Base-by-base conservation (phyloP, 2,113 vertebrate genomes). In the Takifugu bimaculatus region DNA sequence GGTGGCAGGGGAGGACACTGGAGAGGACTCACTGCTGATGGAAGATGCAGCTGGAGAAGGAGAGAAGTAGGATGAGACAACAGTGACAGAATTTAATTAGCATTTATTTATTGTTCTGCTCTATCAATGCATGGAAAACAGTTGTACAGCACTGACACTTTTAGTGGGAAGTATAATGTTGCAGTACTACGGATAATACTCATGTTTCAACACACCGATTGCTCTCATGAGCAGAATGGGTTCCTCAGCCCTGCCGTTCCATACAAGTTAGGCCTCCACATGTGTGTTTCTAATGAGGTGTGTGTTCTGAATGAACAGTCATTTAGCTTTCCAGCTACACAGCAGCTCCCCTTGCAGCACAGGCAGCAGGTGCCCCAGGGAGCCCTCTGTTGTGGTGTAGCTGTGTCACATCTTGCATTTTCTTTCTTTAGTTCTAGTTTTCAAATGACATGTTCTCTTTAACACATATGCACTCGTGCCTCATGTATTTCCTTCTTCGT, bases 11-110 rank as follows among this genome's bases (percentile, higher is more conserved):
- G 97, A 98, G 26, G 97, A 98, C 77, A 98, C 96, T 0, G 95
- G 97, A 42, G 96, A 98, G 0, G 97, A 98, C 81, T 99, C 97
- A 10, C 93, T 98, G 92, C 96, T 99, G 90, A 99, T 96, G 9
- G 97, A 99, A 47, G 97, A 99, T 3, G 94, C 96, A 93, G 89
- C 57, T 75, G 81, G 55, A 70, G 9, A 12, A 58, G 57, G 61
- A 80, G 32, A 70, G 43, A 74, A 20, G 61, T 20, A 11, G 39
- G 2, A 4, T 13, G 11, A 51, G 6, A 0, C 2, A 26, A 42
- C n/a, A 52, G 56, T 29, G 45, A 35, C 7, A 47, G 25, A 52
- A 59, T 9, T 6, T 39, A 2, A 39, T 10, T 39, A 39, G 7
- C 9, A 39, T 32, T 58, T 12, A 25, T 7, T 26, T 2, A 39